These are phyloP conservation scores for Papilio gigon DNA, from an alignment of 2,888 invertebrate species.

Conservation along the genomic window DNA sequence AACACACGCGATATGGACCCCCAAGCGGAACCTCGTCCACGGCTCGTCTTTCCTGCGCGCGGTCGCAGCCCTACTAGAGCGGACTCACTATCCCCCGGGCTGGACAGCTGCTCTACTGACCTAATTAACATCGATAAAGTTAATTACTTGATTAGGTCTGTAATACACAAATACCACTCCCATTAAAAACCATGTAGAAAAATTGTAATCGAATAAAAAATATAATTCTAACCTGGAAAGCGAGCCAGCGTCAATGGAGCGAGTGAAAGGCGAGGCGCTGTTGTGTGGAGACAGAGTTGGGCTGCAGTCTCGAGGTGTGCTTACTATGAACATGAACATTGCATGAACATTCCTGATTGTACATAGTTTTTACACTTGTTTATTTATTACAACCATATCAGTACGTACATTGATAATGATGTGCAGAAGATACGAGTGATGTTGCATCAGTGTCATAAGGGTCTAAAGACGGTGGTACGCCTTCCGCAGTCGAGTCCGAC, in stretches of 20 bases:
- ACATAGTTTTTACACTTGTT: not conserved
- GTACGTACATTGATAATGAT: conserved; percentile 88
- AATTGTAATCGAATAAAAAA: not conserved
- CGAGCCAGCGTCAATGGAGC: conserved; percentile 87
- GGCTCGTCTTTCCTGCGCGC: conserved; percentile 71
- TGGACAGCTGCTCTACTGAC: conserved; percentile 92
- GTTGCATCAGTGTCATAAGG: conserved; percentile 87
- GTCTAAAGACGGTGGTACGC: conserved; percentile 85
- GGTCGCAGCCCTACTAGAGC: conserved; percentile 78
- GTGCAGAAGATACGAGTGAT: conserved; percentile 87
- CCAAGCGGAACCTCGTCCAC: conserved; percentile 91
- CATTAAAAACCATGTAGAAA: not conserved
- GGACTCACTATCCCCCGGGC: conserved; percentile 88
- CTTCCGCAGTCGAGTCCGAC: conserved; percentile 90
- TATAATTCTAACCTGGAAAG: conserved; percentile 82
- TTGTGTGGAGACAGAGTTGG: conserved; percentile 92
- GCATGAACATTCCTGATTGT: not conserved
- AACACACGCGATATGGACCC: conserved; percentile 96
- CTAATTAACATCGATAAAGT: conserved; percentile 58
- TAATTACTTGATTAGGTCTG: not conserved
- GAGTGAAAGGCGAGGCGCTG: conserved; percentile 86
- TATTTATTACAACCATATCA: not conserved
- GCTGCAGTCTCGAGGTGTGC: conserved; percentile 92
- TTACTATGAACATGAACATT: conserved; percentile 79
- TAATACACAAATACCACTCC: not conserved